Evolutionary conservation across 1,140 invertebrate genomes (phyloP).

Genomic region (Aphaenogaster ashmeadi): DNA sequence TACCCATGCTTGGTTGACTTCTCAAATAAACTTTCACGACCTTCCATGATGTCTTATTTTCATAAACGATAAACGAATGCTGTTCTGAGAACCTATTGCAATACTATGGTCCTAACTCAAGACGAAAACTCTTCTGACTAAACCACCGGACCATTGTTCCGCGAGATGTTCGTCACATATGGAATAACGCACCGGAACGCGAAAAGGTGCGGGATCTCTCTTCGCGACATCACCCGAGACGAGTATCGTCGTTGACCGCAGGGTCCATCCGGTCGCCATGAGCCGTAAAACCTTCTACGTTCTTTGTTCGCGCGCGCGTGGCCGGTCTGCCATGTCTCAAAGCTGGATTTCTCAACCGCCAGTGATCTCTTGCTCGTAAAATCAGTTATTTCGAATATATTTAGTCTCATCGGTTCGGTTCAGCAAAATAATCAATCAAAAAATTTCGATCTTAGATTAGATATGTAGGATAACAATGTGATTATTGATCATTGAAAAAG

Average conservation of each 20-base stretch:
- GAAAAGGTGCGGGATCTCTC: slow-evolving; percentile 58
- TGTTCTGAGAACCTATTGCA: slow-evolving; percentile 68
- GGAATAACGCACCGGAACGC: slow-evolving; percentile 69
- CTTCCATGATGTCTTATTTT: slow-evolving; percentile 74
- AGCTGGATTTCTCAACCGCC: slow-evolving; percentile 34
- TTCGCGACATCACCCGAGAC: slow-evolving; percentile 39
- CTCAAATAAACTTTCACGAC: slow-evolving; percentile 62
- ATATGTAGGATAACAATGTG: background rate
- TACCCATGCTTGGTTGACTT: slow-evolving; percentile 9
- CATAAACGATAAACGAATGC: slow-evolving; percentile 65
- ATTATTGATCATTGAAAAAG: background rate
- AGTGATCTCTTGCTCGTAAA: slow-evolving; percentile 26
- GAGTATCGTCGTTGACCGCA: slow-evolving; percentile 49
- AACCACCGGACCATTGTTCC: slow-evolving; percentile 74
- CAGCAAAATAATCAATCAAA: background rate
- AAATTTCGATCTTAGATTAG: background rate
- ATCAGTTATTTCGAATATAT: slow-evolving; percentile 11
- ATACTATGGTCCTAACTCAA: slow-evolving; percentile 63
- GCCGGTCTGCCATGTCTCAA: slow-evolving; percentile 8
- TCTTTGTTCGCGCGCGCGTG: slow-evolving; percentile 60
- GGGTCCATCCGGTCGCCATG: slow-evolving; percentile 25
- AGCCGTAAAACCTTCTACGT: slow-evolving; percentile 37
- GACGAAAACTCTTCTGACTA: slow-evolving; percentile 62
- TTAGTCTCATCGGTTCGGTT: background rate
- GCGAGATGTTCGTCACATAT: slow-evolving; percentile 76